A percentile compares a stretch with the other conserved stretches of the same genome.
Evolutionary conservation across 2,888 invertebrate species (phyloP).

Genomic region (Enoplolaimus lenunculus): DNA sequence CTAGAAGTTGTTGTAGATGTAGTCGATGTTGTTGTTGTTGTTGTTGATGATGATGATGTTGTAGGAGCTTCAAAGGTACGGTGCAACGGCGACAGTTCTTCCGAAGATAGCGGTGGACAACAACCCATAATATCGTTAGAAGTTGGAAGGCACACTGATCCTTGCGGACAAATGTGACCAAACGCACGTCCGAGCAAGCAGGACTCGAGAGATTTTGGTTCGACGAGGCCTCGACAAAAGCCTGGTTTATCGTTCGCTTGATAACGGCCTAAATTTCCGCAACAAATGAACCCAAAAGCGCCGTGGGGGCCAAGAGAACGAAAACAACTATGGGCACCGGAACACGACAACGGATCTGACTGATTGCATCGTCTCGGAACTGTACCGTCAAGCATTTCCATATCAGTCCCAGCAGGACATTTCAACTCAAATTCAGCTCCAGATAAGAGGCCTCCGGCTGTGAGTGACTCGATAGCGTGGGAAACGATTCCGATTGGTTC

Average conservation of each 20-base stretch:
- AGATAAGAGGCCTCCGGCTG: neutral
- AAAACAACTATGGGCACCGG: neutral
- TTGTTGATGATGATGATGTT: neutral
- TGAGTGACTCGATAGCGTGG: too few species aligned
- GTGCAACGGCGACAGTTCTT: too few species aligned
- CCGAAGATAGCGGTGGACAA: neutral
- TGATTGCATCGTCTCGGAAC: neutral
- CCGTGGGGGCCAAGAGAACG: neutral
- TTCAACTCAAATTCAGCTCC: neutral
- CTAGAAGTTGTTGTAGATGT: neutral
- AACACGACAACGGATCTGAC: neutral
- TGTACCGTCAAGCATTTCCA: neutral
- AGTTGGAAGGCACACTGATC: neutral
- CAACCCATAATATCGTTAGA: neutral
- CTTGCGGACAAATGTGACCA: neutral
- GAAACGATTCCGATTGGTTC: too few species aligned
- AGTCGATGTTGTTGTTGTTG: neutral
- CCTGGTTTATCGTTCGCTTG: neutral
- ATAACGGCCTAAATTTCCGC: neutral
- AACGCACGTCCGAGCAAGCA: neutral
- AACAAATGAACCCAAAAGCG: neutral
- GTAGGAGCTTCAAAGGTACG: neutral
- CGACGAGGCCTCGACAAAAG: neutral
- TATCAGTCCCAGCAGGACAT: neutral
- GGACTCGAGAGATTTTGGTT: neutral